A percentile compares a stretch with the other conserved stretches of the same genome.
These are phyloP conservation scores for Cetonia aurata DNA, from an alignment of 2,888 invertebrate genomes.

Conservation along the genomic window DNA sequence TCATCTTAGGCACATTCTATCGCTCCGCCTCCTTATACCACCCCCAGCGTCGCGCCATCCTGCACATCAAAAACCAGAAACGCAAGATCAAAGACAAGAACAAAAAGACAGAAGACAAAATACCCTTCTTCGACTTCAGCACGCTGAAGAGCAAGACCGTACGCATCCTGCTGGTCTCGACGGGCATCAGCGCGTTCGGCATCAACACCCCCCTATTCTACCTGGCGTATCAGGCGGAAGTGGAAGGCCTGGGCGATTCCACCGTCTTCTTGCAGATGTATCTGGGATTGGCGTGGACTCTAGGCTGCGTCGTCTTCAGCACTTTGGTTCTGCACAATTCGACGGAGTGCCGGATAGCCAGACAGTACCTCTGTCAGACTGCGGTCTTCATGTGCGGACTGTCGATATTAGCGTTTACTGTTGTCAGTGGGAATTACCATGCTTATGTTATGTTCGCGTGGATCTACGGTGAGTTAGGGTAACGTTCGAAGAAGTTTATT, in stretches of 20 bases:
- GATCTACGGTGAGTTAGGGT: conserved; percentile 75
- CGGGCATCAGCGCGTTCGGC: conserved; percentile 84
- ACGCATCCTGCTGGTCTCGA: conserved; percentile 83
- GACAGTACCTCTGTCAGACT: conserved; percentile 87
- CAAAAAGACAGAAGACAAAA: conserved; percentile 78
- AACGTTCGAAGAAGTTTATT: neutral
- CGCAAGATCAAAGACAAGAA: conserved; percentile 85
- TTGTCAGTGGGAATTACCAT: conserved; percentile 81
- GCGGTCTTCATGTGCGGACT: conserved; percentile 84
- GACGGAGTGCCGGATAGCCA: conserved; percentile 86
- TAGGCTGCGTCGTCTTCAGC: conserved; percentile 86
- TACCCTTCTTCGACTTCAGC: conserved; percentile 89
- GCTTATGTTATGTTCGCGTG: conserved; percentile 86
- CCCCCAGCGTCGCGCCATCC: conserved; percentile 86
- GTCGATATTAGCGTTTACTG: conserved; percentile 82
- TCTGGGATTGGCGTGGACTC: conserved; percentile 85
- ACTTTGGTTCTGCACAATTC: conserved; percentile 85
- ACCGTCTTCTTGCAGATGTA: conserved; percentile 73
- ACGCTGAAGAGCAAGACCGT: conserved; percentile 88
- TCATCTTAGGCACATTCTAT: conserved; percentile 88
- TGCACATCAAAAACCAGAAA: conserved; percentile 91
- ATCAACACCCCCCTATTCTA: conserved; percentile 89
- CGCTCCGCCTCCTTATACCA: conserved; percentile 90
- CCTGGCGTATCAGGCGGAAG: conserved; percentile 83
- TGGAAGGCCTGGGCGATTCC: conserved; percentile 74